Conservation (phyloP, 2,888 invertebrate genomes). For the Drosophila emarginata region DNA sequence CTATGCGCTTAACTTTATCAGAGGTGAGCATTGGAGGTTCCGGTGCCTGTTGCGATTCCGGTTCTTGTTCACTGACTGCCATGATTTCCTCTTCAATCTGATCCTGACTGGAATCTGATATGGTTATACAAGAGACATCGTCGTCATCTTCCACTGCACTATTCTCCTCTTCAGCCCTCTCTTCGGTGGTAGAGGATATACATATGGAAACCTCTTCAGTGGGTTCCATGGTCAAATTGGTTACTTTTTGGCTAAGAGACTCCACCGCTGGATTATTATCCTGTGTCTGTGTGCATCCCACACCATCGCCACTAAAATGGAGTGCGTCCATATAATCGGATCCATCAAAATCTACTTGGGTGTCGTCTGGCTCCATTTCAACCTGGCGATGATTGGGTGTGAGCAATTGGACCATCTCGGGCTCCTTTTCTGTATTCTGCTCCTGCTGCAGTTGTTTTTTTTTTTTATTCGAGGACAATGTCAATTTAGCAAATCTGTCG, state of each 20-base stretch:
- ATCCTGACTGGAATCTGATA: conserved; percentile 54
- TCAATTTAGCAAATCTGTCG: conserved; percentile 80
- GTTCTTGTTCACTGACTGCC: conserved; percentile 39
- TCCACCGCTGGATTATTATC: conserved; percentile 48
- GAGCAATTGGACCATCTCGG: conserved; percentile 33
- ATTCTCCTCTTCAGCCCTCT: conserved; percentile 20
- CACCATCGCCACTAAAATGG: conserved; percentile 60
- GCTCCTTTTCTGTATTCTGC: conserved; percentile 11
- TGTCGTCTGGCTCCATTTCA: conserved; percentile 31
- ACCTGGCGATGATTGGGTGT: conserved; percentile 35
- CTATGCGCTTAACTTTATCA: conserved; percentile 71
- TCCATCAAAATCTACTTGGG: conserved; percentile 26
- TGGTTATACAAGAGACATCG: conserved; percentile 55
- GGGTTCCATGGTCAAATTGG: conserved; percentile 55
- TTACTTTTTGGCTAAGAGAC: conserved; percentile 62
- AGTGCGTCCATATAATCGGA: conserved; percentile 76
- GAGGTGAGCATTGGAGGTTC: conserved; percentile 34
- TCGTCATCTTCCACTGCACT: conserved; percentile 5
- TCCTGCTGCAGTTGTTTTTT: conserved; percentile 40
- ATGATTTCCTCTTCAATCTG: conserved; percentile 41
- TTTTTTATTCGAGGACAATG: conserved; percentile 75
- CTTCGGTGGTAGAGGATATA: conserved; percentile 50
- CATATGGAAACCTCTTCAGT: conserved; percentile 40
- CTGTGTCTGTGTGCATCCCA: conserved; percentile 42
- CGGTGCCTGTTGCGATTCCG: not conserved